Conservation (phyloP, 2,113 vertebrate species). For the Nesospiza acunhae region DNA sequence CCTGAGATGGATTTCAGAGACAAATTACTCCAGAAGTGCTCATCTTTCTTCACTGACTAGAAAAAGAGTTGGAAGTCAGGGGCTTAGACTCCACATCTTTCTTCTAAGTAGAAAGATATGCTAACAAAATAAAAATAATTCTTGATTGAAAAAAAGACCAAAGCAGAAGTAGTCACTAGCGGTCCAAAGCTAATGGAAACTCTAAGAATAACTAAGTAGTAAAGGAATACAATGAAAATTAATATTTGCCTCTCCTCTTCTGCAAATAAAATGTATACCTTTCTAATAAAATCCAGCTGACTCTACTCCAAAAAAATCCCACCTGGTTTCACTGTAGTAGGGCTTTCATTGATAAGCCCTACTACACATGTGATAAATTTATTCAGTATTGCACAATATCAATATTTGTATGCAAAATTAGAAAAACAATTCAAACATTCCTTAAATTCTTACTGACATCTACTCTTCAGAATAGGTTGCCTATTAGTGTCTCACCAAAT, state of each 20-base stretch:
- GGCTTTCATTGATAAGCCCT: not conserved
- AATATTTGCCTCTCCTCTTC: slow-evolving; percentile 7
- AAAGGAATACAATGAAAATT: not conserved
- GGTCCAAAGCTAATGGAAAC: not conserved
- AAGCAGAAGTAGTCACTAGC: not conserved
- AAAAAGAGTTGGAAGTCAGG: not conserved
- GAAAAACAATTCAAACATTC: not conserved
- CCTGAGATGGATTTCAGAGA: not conserved
- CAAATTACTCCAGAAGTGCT: not conserved
- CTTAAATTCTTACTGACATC: not conserved
- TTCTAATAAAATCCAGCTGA: not conserved
- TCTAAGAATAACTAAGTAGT: not conserved
- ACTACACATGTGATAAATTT: not conserved
- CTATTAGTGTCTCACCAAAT: not conserved
- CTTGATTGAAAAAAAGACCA: not conserved
- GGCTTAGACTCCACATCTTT: not conserved
- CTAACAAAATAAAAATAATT: not conserved
- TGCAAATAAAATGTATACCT: not conserved
- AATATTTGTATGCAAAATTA: not conserved
- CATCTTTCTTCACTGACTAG: not conserved
- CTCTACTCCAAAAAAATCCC: not conserved
- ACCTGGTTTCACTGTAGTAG: not conserved
- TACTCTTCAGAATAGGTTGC: not conserved
- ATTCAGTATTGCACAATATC: not conserved
- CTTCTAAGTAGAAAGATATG: not conserved